Conservation (phyloP, 2,888 invertebrate species). For the Muscina levida region DNA sequence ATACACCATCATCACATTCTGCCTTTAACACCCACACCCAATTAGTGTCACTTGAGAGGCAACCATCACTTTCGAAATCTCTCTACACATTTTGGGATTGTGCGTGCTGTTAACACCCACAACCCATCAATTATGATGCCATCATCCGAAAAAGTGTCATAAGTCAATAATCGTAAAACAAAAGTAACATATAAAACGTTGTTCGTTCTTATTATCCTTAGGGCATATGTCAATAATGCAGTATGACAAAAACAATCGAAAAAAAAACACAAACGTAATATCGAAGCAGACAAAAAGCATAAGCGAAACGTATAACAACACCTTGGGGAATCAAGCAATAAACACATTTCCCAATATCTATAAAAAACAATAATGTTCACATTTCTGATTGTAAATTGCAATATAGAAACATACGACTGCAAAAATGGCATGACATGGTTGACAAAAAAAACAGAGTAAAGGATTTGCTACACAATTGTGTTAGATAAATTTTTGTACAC, state of each 20-base stretch:
- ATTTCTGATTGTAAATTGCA: slow-evolving; percentile 48
- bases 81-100: not conserved
- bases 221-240: slow-evolving; percentile 61
- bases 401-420: slow-evolving; percentile 26
- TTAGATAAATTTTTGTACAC: too few relatives aligned
- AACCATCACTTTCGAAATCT: not conserved
- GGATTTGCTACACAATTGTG: not conserved
- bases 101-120: not conserved
- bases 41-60: slow-evolving; percentile 19
- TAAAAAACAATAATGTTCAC: slow-evolving; percentile 41
- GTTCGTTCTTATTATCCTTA: slow-evolving; percentile 48
- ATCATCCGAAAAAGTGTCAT: slow-evolving; percentile 29
- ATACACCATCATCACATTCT: too few relatives aligned
- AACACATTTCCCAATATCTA: slow-evolving; percentile 57
- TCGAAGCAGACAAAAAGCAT: not conserved
- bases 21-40: not conserved
- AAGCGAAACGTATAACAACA: slow-evolving; percentile 54
- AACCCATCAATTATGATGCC: slow-evolving; percentile 17
- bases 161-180: slow-evolving; percentile 64
- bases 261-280: slow-evolving; percentile 1
- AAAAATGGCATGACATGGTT: not conserved
- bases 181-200: slow-evolving; percentile 31
- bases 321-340: slow-evolving; percentile 59
- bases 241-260: slow-evolving; percentile 48
- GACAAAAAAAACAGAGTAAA: slow-evolving; percentile 17